Evolutionary conservation across 2,888 invertebrate species (phyloP), one percentile per base, ranked within the genome.

Genomic region (Lochmaea capreae): DNA sequence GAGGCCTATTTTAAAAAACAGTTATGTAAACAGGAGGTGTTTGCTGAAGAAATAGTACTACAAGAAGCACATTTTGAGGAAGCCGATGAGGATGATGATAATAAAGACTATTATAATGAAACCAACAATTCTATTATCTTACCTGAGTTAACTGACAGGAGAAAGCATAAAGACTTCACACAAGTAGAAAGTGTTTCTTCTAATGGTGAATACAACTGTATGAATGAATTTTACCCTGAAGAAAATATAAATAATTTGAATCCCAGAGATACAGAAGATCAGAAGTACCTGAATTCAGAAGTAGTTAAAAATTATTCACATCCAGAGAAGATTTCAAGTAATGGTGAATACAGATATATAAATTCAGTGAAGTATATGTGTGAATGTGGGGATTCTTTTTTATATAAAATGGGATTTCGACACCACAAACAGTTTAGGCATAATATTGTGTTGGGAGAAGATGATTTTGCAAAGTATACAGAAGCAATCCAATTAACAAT

Each of bases 351-450:
- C 42, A 72, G 69, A 62, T 59, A 57, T 18, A 65, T 72, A 10
- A 65, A 72, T 61, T 46, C 76, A 42, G 52, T 68, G 2, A 76
- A 73, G 57, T 76, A 73, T 57, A 43, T 62, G 8, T 76, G 76
- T 71, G 71, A 76, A 46, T 76, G 76, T 69, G 76, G 76, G 10
- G 76, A 76, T 67, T 61, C 63, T 57, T 76, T 73, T 63, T 66
- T 76, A 66, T 62, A 70, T 42, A 76, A 72, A 71, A 52, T 67
- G 43, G 73, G 76, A 18, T 76, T 76, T 69, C 62, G 76, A 16
- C 71, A 73, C 14, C 76, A 76, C 26, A 71, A 73, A 70, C 73
- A 71, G 49, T 65, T 49, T 18, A 65, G 71, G 52, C 76, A 76
- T 72, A 73, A 73, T 14, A 65, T 10, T 11, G n/a, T 59, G 6